phyloP scores from a whole-genome alignment of 2,113 vertebrate genomes.

The Salvelinus alpinus region DNA sequence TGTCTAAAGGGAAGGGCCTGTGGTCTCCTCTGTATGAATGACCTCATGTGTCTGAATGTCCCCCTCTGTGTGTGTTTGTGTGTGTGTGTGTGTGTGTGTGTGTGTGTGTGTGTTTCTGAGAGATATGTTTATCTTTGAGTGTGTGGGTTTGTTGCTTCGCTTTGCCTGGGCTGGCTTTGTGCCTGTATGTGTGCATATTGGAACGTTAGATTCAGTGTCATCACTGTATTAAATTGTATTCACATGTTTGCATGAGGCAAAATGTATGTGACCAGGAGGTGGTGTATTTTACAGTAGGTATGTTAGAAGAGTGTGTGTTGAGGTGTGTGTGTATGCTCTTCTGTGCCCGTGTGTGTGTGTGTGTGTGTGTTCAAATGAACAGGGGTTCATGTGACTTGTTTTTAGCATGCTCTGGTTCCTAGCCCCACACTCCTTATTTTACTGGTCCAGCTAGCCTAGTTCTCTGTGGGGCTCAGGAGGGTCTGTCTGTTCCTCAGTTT shows the following conservation, averaged over 20 bases:
- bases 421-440: conserved; percentile 10
- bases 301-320: conserved; percentile 19
- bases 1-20: not conserved
- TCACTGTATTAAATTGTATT: conserved; percentile 36
- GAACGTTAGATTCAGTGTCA: conserved; percentile 15
- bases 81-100: not conserved
- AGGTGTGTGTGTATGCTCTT: conserved; percentile 13
- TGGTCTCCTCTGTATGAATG: not conserved
- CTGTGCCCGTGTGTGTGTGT: conserved; percentile 13
- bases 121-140: not conserved
- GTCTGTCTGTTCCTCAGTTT: conserved; percentile 36
- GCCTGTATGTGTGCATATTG: conserved; percentile 24
- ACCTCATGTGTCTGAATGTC: not conserved
- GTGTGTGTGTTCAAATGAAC: not conserved
- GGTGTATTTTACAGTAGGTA: conserved; percentile 37
- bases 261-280: conserved; percentile 30
- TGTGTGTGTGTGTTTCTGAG: conserved; percentile 7
- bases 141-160: conserved; percentile 23
- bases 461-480: not conserved
- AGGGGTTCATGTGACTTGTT: conserved; percentile 40
- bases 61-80: not conserved
- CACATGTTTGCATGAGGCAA: conserved; percentile 46
- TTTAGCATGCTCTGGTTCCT: conserved; percentile 52
- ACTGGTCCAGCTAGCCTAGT: conserved; percentile 17
- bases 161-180: conserved; percentile 15